Percentiles rank a stretch among this genome's conserved stretches.
Conservation (phyloP, 2,888 invertebrate species). For the Drosophila neotestacea region DNA sequence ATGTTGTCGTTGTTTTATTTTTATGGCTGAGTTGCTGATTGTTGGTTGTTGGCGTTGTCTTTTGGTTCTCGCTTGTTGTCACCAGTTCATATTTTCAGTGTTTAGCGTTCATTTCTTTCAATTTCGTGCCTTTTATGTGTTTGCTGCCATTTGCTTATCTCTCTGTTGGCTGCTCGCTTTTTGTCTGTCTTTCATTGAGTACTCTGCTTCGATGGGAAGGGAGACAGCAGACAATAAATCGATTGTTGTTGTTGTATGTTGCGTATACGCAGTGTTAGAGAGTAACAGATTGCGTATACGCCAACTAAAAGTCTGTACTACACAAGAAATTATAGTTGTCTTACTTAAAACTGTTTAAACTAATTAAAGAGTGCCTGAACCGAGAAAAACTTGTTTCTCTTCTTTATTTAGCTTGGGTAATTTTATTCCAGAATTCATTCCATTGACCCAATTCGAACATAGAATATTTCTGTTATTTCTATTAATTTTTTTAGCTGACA, state of each 20-base stretch:
- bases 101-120: slow-evolving; percentile 53
- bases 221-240: slow-evolving; percentile 23
- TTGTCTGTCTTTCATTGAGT: slow-evolving; percentile 14
- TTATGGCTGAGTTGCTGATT: slow-evolving; percentile 29
- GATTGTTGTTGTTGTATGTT: slow-evolving; percentile 11
- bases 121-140: slow-evolving; percentile 52
- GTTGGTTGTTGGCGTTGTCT: slow-evolving; percentile 12
- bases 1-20: slow-evolving; percentile 29
- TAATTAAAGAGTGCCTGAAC: slow-evolving; percentile 23
- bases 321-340: slow-evolving; percentile 1
- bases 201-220: background rate
- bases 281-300: no score
- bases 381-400: background rate
- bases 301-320: no score
- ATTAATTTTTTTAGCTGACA: background rate
- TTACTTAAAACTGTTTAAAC: background rate
- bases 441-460: slow-evolving; percentile 61
- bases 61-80: slow-evolving; percentile 1
- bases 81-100: slow-evolving; percentile 57
- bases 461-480: slow-evolving; percentile 25
- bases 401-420: slow-evolving; percentile 5
- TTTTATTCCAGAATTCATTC: slow-evolving; percentile 57
- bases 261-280: slow-evolving; percentile 36
- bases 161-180: slow-evolving; percentile 11
- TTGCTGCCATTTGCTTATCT: slow-evolving; percentile 46